Percentiles rank a stretch among this genome's conserved stretches.
These are phyloP conservation scores for Lytechinus pictus DNA, from an alignment of 35 echinoderm and acorn worm genomes.

Conservation along the genomic window DNA sequence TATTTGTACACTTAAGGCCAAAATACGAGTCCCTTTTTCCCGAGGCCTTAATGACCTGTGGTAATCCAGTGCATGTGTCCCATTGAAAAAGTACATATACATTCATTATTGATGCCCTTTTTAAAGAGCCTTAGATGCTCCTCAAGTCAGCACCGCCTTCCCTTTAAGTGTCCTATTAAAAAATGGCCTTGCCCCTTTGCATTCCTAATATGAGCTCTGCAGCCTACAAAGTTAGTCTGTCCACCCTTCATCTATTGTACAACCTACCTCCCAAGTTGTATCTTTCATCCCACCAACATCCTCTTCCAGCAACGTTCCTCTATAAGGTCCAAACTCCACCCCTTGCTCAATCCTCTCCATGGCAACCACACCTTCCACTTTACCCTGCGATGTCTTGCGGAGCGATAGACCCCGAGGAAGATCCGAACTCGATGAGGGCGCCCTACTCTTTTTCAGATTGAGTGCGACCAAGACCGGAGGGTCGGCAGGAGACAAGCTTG, in stretches of 20 bases:
- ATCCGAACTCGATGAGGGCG: not conserved
- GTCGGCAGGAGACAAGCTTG: not conserved
- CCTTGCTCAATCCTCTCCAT: not conserved
- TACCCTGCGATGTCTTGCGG: not conserved
- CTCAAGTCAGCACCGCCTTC: too few relatives aligned
- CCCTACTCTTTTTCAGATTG: not conserved
- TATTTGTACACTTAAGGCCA: too few relatives aligned
- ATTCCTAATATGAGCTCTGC: too few relatives aligned
- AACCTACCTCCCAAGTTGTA: not conserved
- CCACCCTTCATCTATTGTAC: not conserved
- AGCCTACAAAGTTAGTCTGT: too few relatives aligned
- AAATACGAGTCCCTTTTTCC: too few relatives aligned
- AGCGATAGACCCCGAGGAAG: not conserved
- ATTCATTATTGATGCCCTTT: too few relatives aligned
- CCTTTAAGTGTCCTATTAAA: too few relatives aligned
- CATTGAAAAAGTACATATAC: too few relatives aligned
- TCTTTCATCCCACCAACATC: not conserved
- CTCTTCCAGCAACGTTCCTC: not conserved
- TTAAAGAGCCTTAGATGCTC: too few relatives aligned
- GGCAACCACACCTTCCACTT: not conserved
- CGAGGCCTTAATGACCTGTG: too few relatives aligned
- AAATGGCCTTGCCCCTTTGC: too few relatives aligned
- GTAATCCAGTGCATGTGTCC: too few relatives aligned
- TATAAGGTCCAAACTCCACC: not conserved
- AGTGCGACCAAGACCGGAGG: not conserved